phyloP scores from a whole-genome alignment of 23 tunicate species.

The Aplidium turbinatum region DNA sequence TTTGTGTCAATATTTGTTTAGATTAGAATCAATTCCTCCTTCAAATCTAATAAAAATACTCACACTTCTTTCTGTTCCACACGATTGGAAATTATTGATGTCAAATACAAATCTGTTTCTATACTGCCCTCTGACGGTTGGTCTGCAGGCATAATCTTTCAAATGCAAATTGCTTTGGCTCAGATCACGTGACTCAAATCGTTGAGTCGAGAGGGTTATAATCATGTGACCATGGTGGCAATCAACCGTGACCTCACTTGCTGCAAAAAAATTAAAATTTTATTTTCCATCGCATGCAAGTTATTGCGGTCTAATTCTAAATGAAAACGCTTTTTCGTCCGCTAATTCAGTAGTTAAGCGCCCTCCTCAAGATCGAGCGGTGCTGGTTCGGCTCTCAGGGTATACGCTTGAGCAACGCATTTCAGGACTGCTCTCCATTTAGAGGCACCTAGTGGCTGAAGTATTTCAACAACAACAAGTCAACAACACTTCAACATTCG shows the following conservation, averaged over 20 bases:
- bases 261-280: neutral
- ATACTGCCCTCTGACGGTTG: conserved; percentile 29
- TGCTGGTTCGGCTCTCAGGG: neutral
- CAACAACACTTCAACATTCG: too few species aligned
- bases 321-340: too few species aligned
- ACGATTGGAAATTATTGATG: conserved; percentile 25
- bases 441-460: too few species aligned
- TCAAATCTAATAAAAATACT: too few species aligned
- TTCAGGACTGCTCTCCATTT: too few species aligned
- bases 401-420: neutral
- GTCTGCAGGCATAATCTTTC: conserved; percentile 22
- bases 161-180: conserved; percentile 14
- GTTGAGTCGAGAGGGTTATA: conserved; percentile 14
- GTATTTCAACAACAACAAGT: too few species aligned
- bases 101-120: conserved; percentile 32
- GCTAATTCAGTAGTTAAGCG: too few species aligned
- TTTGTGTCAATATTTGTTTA: too few species aligned
- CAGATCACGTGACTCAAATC: conserved; percentile 2
- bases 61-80: conserved; percentile 38
- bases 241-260: conserved; percentile 38
- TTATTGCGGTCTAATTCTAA: too few species aligned
- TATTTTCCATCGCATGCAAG: too few species aligned
- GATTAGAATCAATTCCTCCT: too few species aligned
- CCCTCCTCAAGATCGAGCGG: neutral
- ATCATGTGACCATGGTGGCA: conserved; percentile 44